These are phyloP conservation scores for Calyptomena viridis DNA, from an alignment of 2,113 vertebrate genomes.

Conservation along the genomic window DNA sequence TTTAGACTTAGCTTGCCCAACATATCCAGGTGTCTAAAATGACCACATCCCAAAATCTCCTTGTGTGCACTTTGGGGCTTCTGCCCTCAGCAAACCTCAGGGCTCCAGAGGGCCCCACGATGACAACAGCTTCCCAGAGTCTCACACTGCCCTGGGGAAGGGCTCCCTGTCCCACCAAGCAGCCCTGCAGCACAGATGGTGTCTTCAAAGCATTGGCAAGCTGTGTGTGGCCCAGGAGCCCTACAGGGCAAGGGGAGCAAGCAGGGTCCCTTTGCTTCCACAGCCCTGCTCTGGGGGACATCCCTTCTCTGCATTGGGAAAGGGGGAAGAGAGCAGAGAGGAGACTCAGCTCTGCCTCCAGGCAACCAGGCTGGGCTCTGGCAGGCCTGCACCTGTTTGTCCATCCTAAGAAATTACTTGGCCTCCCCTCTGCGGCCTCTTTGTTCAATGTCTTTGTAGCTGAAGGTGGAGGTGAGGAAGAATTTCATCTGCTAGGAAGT, in stretches of 20 bases:
- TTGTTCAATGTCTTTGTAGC: accelerated
- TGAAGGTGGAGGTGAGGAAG: background rate
- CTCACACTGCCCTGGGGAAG: background rate
- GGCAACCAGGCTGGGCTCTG: background rate
- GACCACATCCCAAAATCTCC: background rate
- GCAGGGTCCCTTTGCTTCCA: background rate
- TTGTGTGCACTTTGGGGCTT: background rate
- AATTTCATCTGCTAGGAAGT: background rate
- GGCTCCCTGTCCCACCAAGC: background rate
- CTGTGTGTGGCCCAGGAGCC: background rate
- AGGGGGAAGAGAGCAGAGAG: background rate
- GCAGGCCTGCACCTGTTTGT: background rate
- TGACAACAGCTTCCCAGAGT: background rate
- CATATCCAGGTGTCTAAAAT: accelerated
- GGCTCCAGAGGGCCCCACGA: accelerated
- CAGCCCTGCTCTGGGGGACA: background rate
- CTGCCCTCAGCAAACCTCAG: background rate
- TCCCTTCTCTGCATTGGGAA: background rate
- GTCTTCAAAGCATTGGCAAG: background rate
- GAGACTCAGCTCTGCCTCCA: background rate
- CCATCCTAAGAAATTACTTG: background rate
- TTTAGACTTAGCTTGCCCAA: background rate
- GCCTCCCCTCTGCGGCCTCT: background rate
- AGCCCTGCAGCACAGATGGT: accelerated
- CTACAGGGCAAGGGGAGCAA: background rate